Percentiles rank a stretch among this genome's conserved stretches.
These are phyloP conservation scores for Lycophotia porphyrea DNA, from an alignment of 2,888 invertebrate species.

Conservation along the genomic window DNA sequence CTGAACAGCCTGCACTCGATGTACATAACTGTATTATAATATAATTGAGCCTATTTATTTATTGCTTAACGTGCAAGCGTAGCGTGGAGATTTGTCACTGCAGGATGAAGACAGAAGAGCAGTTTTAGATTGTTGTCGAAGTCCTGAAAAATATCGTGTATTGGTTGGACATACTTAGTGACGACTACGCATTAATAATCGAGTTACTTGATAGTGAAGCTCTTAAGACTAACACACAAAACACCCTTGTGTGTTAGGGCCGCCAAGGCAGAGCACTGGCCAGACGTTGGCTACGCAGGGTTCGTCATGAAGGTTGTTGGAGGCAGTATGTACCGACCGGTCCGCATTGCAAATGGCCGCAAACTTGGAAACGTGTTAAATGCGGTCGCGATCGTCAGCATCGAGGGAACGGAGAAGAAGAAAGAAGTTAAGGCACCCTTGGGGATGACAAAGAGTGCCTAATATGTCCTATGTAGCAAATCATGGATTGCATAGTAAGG, in stretches of 20 bases:
- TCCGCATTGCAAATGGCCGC: neutral
- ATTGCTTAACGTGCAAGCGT: constrained; percentile 59
- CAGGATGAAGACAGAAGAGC: constrained; percentile 6
- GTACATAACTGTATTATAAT: constrained; percentile 63
- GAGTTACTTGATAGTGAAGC: neutral
- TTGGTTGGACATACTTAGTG: neutral
- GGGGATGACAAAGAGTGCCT: neutral
- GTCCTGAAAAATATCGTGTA: neutral
- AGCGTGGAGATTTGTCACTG: constrained; percentile 35
- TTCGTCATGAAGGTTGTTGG: neutral
- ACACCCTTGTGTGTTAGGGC: too few species aligned
- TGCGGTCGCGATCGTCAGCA: neutral
- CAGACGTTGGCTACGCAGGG: too few species aligned
- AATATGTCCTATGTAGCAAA: neutral
- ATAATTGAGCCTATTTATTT: constrained; percentile 67
- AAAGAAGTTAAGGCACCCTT: neutral
- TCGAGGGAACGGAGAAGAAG: neutral
- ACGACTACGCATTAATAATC: neutral
- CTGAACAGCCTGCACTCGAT: constrained; percentile 39
- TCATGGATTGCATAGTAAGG: neutral
- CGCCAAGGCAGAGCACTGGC: neutral
- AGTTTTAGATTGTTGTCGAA: neutral
- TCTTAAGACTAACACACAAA: too few species aligned
- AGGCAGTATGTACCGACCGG: neutral
- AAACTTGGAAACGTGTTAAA: neutral